Evolutionary conservation across 2,797 vertebrate species (phyloP), one percentile per base, ranked within the genome.

Genomic region (Enteromius mattozi): DNA sequence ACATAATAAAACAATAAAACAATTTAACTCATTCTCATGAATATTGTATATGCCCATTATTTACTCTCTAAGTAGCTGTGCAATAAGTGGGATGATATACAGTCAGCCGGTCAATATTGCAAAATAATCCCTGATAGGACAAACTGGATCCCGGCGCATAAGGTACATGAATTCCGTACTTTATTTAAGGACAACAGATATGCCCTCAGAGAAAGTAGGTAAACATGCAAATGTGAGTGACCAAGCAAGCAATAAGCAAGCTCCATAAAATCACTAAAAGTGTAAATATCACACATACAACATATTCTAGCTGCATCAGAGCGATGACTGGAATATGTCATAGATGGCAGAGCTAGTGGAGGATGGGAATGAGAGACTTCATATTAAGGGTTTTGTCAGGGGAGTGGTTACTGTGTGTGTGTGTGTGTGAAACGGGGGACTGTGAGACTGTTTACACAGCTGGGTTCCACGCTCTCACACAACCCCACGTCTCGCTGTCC

Each of bases 371-470:
- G 49, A 71, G 30, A 84, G 45, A 80, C 72, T 72, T 81, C 24
- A 76, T 84, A 71, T 84, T 49, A 84, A 27, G 27, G 40, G 13
- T 49, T 78, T 63, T 56, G 40, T 85, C 84, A 84, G 65, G 75
- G 63, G 75, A 78, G 49, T 71, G 75, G 82, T 77, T 81, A 19
- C 40, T 5, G 24, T 24, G 54, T n/a, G 40, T 79, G 21, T 21
- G 21, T 68, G 74, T 78, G 82, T 78, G 75, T 78, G 74, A 42
- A 30, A 75, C 33, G 27, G n/a, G 71, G 80, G 27, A 85, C 45
- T 66, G n/a, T 66, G 68, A 69, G 78, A 37, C 40, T 81, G 82
- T 86, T 85, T 87, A 86, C 45, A 86, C 84, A 87, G 87, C 87
- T 87, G 87, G 81, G 51, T 83, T 82, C 81, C 65, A 80, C 35